These are phyloP conservation scores for Nowickia ferox DNA, from an alignment of 2,888 invertebrate genomes.

Conservation along the genomic window DNA sequence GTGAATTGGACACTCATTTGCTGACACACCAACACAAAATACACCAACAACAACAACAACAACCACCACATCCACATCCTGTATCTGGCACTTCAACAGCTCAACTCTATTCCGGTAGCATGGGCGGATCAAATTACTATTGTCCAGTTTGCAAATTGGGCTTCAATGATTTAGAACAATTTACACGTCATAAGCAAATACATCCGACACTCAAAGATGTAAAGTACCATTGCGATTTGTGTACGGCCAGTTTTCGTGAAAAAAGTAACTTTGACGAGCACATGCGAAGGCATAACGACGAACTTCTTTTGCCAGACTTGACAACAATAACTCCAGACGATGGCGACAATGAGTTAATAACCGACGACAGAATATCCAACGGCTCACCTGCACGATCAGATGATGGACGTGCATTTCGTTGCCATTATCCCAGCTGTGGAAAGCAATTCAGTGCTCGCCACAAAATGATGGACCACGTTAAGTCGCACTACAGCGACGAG, in stretches of 20 bases:
- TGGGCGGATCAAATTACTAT: constrained; percentile 73
- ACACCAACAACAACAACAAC: constrained; percentile 63
- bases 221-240: constrained; percentile 79
- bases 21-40: constrained; percentile 76
- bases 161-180: constrained; percentile 77
- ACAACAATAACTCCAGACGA: constrained; percentile 65
- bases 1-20: constrained; percentile 78
- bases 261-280: constrained; percentile 80
- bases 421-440: constrained; percentile 78
- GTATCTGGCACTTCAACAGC: constrained; percentile 8
- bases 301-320: constrained; percentile 77
- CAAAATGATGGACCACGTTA: constrained; percentile 77
- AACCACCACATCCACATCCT: constrained; percentile 56
- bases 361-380: constrained; percentile 52
- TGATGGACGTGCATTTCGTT: constrained; percentile 73
- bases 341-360: constrained; percentile 60
- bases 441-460: constrained; percentile 77
- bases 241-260: constrained; percentile 80
- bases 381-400: constrained; percentile 58
- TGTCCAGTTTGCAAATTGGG: constrained; percentile 77
- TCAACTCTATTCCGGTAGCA: constrained; percentile 15
- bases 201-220: constrained; percentile 76
- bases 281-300: constrained; percentile 79
- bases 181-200: constrained; percentile 77
- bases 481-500: constrained; percentile 79